Evolutionary conservation across 2,888 invertebrate genomes (phyloP).

Genomic region (Hanleya hanleyi): DNA sequence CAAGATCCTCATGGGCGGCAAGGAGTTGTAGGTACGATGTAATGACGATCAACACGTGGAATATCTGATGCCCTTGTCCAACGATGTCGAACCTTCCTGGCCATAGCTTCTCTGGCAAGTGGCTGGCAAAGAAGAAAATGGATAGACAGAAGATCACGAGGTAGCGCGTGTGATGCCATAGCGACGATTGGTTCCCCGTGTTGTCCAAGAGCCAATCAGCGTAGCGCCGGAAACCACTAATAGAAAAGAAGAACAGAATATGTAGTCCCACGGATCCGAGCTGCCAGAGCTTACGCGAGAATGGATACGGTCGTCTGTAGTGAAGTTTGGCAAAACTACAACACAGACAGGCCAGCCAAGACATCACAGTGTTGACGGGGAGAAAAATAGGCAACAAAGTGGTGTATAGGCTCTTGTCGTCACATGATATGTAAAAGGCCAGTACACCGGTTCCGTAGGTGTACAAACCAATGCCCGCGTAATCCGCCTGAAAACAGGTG

Average conservation of each 20-base stretch:
- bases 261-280: constrained; percentile 39
- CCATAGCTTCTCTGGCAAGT: constrained; percentile 51
- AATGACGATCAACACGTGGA: constrained; percentile 44
- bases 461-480: constrained; percentile 55
- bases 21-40: constrained; percentile 33
- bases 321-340: constrained; percentile 43
- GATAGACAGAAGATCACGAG: constrained; percentile 30
- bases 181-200: constrained; percentile 32
- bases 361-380: constrained; percentile 41
- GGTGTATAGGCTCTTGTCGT: constrained; percentile 25
- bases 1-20: constrained; percentile 28
- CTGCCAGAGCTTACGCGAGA: constrained; percentile 45
- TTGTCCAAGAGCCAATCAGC: constrained; percentile 35
- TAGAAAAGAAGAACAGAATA: constrained; percentile 33
- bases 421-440: constrained; percentile 46
- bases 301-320: constrained; percentile 46
- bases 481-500: constrained; percentile 56
- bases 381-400: constrained; percentile 29
- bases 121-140: constrained; percentile 42
- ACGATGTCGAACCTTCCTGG: constrained; percentile 58
- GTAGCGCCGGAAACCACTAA: constrained; percentile 30
- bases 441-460: constrained; percentile 45
- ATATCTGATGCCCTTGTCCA: constrained; percentile 61
- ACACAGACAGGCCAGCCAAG: constrained; percentile 42
- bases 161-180: constrained; percentile 45